phyloP scores from a whole-genome alignment of 2,888 invertebrate species.

The Nomada lathburiana region DNA sequence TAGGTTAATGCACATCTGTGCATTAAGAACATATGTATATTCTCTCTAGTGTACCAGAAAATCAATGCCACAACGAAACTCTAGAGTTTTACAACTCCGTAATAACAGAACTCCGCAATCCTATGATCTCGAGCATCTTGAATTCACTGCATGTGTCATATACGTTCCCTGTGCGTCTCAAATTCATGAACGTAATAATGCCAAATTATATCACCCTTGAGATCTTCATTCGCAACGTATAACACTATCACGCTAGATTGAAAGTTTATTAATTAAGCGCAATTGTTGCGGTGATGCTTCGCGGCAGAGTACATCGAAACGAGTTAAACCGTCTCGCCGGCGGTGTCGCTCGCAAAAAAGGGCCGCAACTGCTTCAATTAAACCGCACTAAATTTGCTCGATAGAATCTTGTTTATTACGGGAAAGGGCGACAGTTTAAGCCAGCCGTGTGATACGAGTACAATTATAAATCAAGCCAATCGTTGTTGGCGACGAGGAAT shows the following conservation, averaged over 20 bases:
- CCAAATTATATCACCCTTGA: not conserved
- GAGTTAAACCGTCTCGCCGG: constrained; percentile 36
- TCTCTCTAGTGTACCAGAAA: too few species aligned
- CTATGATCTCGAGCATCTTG: too few species aligned
- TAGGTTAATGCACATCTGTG: too few species aligned
- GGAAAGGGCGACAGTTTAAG: constrained; percentile 35
- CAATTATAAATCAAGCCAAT: constrained; percentile 52
- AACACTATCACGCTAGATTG: constrained; percentile 20
- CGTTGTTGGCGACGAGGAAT: constrained; percentile 47
- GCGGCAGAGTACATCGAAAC: not conserved
- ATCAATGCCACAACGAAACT: too few species aligned
- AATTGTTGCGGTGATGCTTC: constrained; percentile 26
- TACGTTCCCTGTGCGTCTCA: too few species aligned
- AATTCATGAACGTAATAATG: not conserved
- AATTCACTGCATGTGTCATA: too few species aligned
- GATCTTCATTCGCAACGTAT: not conserved
- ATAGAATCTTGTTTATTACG: constrained; percentile 55
- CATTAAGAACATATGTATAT: too few species aligned
- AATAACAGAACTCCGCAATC: too few species aligned
- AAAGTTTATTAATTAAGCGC: constrained; percentile 32
- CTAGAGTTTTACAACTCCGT: too few species aligned
- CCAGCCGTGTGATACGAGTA: constrained; percentile 25
- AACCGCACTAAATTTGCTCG: constrained; percentile 58
- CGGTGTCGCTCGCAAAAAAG: constrained; percentile 32
- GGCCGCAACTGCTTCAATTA: constrained; percentile 52